Evolutionary conservation across 2,797 vertebrate species (phyloP), one percentile per base, ranked within the genome.

Genomic region (Xyrichtys novacula): DNA sequence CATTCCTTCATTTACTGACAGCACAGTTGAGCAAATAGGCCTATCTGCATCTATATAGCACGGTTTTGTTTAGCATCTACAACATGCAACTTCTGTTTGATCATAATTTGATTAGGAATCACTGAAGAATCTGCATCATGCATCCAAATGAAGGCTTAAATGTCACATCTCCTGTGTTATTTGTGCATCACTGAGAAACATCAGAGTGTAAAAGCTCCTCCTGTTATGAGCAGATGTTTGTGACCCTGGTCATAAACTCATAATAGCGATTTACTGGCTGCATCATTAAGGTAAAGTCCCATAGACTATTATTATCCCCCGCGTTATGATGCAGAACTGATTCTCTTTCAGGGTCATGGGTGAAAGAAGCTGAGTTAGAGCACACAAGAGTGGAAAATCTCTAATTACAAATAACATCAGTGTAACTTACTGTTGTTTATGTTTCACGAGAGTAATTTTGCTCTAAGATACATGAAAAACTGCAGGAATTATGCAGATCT

Each of bases 191-290:
- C 56, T 72, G 46, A 55, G 29, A 65, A 7, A 50, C 7, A 47
- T 67, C 39, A 65, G 6, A 48, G 43, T 47, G 32, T 31, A 28
- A 50, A 59, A 60, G 22, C 19, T 50, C 15, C 42, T 29, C 42
- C 26, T 68, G 61, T 47, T 50, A 73, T 77, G 66, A 59, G 64
- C 22, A 65, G 54, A 63, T 69, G 56, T 76, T 40, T 59, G 47
- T 52, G 66, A 84, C 63, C 76, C 54, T 29, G 42, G 65, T 78
- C 62, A 55, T 63, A 67, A 80, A 71, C 32, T 65, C 63, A 63
- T 28, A 23, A 4, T 29, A 25, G 49, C 60, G 68, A 64, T 81
- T 84, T 65, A 66, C 78, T n/a, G 25, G 40, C 46, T 42, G 42
- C 44, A 62, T 80, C 28, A 63, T 80, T 75, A 63, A 23, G 32